These are phyloP conservation scores for Rafetus swinhoei DNA, from an alignment of 2,113 vertebrate genomes.

Conservation along the genomic window DNA sequence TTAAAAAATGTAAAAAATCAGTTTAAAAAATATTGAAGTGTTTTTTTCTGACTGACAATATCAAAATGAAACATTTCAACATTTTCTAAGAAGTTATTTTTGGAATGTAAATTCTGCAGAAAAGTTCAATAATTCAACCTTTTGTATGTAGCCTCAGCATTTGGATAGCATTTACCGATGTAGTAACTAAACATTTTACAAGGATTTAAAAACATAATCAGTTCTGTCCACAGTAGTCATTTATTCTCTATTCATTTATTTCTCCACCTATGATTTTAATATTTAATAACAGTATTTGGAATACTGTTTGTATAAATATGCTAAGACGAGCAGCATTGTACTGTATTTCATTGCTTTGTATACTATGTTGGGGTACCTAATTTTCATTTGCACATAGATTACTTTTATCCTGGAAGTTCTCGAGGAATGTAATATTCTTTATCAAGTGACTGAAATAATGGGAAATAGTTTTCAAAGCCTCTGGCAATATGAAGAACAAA, in stretches of 20 bases:
- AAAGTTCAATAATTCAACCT: background rate
- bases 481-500: background rate
- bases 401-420: background rate
- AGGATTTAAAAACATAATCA: background rate
- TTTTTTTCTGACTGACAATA: background rate
- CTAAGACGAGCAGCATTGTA: background rate
- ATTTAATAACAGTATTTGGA: background rate
- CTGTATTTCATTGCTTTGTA: background rate
- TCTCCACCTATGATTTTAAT: background rate
- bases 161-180: background rate
- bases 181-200: background rate
- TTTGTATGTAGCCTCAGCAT: background rate
- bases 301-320: background rate
- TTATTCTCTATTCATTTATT: background rate
- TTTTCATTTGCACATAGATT: background rate
- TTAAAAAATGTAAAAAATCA: background rate
- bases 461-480: background rate
- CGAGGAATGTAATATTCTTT: background rate
- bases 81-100: background rate
- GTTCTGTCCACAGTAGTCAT: background rate
- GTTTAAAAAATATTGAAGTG: background rate
- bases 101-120: background rate
- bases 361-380: background rate
- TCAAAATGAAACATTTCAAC: background rate
- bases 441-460: background rate